Percentiles rank a stretch among this genome's conserved stretches.
Evolutionary conservation across 2,113 vertebrate species (phyloP).

Genomic region (Hipposideros armiger): DNA sequence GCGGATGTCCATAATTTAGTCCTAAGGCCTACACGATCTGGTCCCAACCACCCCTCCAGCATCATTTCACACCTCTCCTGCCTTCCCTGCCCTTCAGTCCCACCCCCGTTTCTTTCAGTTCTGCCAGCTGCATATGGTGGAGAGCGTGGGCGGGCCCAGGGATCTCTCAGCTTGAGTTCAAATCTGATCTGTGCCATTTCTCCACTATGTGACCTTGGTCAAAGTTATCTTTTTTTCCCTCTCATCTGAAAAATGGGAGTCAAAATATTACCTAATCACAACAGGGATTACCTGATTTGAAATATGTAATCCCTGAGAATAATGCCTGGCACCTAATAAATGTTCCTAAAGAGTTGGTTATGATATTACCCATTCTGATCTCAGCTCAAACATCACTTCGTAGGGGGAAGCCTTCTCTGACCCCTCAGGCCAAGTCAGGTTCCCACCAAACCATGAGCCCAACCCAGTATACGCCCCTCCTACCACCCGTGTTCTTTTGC

Average conservation of each 20-base stretch:
- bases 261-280: neutral
- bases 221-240: neutral
- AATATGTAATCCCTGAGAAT: neutral
- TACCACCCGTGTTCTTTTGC: neutral
- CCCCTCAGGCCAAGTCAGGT: neutral
- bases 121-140: neutral
- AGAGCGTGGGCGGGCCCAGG: too few relatives aligned
- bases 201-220: neutral
- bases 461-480: neutral
- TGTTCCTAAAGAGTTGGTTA: neutral
- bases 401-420: neutral
- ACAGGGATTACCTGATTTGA: neutral
- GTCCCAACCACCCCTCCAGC: too few relatives aligned
- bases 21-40: neutral
- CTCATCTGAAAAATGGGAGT: neutral
- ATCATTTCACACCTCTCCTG: neutral
- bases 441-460: neutral
- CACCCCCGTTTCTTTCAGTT: too few relatives aligned
- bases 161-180: neutral
- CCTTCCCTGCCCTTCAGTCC: neutral
- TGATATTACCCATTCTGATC: neutral
- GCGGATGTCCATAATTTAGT: neutral
- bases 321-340: neutral
- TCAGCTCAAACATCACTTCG: neutral
- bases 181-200: neutral